Percentiles rank a stretch among this genome's conserved stretches.
phyloP scores from a whole-genome alignment of 2,797 vertebrate genomes.

The Artibeus jamaicensis region DNA sequence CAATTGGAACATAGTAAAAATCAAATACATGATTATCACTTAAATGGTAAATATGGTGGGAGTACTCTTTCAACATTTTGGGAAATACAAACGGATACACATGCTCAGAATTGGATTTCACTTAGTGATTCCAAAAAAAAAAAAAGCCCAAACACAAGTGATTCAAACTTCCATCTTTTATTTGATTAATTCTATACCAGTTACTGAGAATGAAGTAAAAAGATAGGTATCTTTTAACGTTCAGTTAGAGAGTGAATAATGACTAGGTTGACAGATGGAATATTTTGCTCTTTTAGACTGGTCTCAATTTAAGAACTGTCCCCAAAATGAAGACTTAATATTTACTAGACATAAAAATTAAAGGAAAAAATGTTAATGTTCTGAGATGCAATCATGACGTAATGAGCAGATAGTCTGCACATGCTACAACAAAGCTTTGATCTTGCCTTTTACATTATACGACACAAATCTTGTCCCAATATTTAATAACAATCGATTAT shows the following conservation, averaged over 20 bases:
- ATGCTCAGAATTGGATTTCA: slow-evolving; percentile 27
- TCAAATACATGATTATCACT: background rate
- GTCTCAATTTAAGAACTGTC: background rate
- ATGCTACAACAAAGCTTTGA: background rate
- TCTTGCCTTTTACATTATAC: slow-evolving; percentile 29
- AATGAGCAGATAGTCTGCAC: background rate
- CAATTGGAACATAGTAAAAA: background rate
- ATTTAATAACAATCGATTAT: slow-evolving; percentile 39
- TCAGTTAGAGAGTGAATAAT: background rate
- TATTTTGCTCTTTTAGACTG: background rate
- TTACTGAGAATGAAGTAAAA: background rate
- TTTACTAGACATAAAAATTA: slow-evolving; percentile 31
- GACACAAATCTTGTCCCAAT: slow-evolving; percentile 29
- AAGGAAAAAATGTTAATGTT: background rate
- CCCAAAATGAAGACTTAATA: slow-evolving; percentile 30
- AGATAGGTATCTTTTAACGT: background rate
- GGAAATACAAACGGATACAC: background rate
- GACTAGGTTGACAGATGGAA: slow-evolving; percentile 10
- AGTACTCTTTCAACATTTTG: background rate
- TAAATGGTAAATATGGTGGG: background rate
- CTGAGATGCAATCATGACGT: background rate
- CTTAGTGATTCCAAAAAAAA: background rate
- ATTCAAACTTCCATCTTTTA: background rate
- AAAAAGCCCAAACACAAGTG: background rate
- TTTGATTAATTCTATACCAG: background rate